Percentiles rank a stretch among this genome's conserved stretches.
These are phyloP conservation scores for Dicerorhinus sumatrensis DNA, from an alignment of 2,113 vertebrate genomes.

Conservation along the genomic window DNA sequence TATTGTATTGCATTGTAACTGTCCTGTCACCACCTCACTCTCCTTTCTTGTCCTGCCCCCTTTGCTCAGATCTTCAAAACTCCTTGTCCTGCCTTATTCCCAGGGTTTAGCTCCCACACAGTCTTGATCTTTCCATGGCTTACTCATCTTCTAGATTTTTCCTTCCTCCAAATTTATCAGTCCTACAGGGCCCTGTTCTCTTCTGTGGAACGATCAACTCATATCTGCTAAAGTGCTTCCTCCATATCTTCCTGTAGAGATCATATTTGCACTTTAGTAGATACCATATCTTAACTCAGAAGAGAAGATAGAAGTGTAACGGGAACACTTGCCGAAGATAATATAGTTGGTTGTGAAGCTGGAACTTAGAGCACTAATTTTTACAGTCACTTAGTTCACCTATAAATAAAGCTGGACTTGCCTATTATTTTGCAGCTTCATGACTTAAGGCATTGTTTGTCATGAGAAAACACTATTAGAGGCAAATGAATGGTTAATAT, in stretches of 20 bases:
- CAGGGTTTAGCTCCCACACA: not conserved
- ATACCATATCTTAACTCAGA: not conserved
- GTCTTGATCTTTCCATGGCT: not conserved
- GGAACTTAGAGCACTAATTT: not conserved
- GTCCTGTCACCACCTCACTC: not conserved
- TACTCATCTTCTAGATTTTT: not conserved
- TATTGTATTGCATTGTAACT: too few relatives aligned
- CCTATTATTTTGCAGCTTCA: not conserved
- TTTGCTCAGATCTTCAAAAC: not conserved
- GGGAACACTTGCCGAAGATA: not conserved
- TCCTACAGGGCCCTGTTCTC: not conserved
- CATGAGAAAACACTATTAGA: not conserved
- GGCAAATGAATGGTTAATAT: not conserved
- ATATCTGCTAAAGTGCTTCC: not conserved
- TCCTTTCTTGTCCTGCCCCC: not conserved
- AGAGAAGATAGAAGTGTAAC: not conserved
- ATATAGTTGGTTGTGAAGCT: not conserved
- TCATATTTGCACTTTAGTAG: not conserved
- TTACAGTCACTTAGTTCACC: not conserved
- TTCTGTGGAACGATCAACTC: not conserved
- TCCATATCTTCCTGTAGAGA: not conserved
- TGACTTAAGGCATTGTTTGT: slow-evolving; percentile 13
- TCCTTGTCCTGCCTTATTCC: not conserved
- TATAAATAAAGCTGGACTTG: not conserved
- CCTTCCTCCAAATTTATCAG: not conserved